phyloP scores from a whole-genome alignment of 2,888 invertebrate genomes.

The Anoplius nigerrimus region DNA sequence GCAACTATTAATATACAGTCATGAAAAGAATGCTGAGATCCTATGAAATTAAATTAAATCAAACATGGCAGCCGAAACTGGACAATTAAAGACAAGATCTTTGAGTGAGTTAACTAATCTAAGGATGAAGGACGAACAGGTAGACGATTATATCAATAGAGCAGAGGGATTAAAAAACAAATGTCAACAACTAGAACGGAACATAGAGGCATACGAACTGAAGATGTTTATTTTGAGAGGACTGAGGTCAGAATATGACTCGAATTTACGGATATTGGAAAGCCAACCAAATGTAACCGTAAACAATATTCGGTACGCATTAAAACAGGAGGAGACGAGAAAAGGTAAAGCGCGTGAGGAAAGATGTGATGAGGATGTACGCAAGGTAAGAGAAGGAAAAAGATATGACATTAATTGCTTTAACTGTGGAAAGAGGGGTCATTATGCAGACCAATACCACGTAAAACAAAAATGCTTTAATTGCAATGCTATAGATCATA shows the following conservation, averaged over 20 bases:
- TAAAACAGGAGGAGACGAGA: constrained; percentile 22
- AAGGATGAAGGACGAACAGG: constrained; percentile 10
- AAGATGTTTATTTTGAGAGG: constrained; percentile 12
- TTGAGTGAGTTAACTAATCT: constrained; percentile 12
- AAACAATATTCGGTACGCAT: constrained; percentile 14
- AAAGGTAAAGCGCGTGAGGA: constrained; percentile 8
- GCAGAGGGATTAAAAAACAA: constrained; percentile 17
- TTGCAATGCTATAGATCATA: constrained; percentile 11
- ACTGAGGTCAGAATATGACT: constrained; percentile 5
- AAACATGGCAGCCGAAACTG: constrained; percentile 3
- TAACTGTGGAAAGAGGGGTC: constrained; percentile 16
- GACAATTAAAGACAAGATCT: constrained; percentile 7
- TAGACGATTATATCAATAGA: constrained; percentile 13
- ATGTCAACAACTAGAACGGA: constrained; percentile 13
- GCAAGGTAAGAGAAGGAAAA: background rate
- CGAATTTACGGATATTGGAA: constrained; percentile 8
- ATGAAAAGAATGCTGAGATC: no score
- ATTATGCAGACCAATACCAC: constrained; percentile 3
- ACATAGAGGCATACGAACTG: constrained; percentile 20
- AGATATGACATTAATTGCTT: constrained; percentile 1
- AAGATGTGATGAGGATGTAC: constrained; percentile 5
- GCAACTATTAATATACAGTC: no score
- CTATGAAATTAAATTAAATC: no score
- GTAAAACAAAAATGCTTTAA: constrained; percentile 2
- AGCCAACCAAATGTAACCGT: constrained; percentile 1